These are phyloP conservation scores for Buphagus erythrorhynchus DNA, from an alignment of 2,797 vertebrate species.

Conservation along the genomic window DNA sequence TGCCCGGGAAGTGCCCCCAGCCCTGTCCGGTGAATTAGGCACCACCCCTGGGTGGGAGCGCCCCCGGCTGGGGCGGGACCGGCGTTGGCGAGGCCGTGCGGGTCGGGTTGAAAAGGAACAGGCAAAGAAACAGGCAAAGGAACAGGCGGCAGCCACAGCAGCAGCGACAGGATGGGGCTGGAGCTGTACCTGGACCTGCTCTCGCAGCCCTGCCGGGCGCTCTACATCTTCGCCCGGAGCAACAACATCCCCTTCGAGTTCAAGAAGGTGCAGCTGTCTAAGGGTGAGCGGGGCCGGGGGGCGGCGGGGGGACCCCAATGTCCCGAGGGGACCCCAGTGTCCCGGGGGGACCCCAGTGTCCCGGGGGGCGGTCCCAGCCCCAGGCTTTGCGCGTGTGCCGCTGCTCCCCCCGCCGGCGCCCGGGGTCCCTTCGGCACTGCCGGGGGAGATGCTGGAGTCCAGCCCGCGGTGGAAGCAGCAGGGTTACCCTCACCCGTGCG, in stretches of 20 bases:
- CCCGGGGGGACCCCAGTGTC: neutral
- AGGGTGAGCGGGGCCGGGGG: neutral
- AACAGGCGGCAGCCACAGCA: accelerated
- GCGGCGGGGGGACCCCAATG: neutral
- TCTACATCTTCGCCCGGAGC: constrained; percentile 5
- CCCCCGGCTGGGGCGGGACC: neutral
- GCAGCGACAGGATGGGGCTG: neutral
- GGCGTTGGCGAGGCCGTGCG: too few species aligned
- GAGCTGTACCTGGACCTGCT: constrained; percentile 19
- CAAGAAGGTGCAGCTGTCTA: neutral
- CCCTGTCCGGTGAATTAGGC: accelerated
- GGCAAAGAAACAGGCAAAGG: neutral
- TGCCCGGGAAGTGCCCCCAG: accelerated
- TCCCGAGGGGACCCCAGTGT: neutral
- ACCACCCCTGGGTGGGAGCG: accelerated
- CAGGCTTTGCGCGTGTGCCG: neutral
- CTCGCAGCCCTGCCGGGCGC: constrained; percentile 7
- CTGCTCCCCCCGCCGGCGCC: neutral
- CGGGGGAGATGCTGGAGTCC: accelerated
- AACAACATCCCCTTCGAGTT: constrained; percentile 25
- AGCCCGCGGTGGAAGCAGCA: neutral
- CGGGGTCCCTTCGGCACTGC: accelerated
- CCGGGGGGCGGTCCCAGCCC: accelerated
- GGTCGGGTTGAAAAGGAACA: accelerated
- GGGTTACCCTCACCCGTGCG: accelerated